These are phyloP conservation scores for Sebastolobus altivelis DNA, from an alignment of 2,797 vertebrate species.

Conservation along the genomic window DNA sequence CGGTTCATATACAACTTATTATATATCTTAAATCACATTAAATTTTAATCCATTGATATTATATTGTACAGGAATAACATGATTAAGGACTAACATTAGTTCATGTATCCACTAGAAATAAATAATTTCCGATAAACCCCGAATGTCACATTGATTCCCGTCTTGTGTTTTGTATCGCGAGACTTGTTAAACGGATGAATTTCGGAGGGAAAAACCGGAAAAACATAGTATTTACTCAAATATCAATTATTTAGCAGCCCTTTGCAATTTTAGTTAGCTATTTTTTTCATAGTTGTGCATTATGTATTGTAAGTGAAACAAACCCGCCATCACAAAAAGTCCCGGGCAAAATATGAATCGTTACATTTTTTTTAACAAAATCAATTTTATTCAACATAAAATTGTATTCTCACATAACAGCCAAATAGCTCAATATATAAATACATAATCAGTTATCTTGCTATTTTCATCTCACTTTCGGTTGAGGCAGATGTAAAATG, in stretches of 20 bases:
- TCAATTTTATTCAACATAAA: background rate
- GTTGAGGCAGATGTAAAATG: rapidly evolving
- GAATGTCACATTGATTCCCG: slow-evolving; percentile 12
- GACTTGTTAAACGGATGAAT: background rate
- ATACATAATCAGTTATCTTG: background rate
- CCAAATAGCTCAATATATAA: background rate
- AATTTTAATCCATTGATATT: background rate
- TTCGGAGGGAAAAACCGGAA: background rate
- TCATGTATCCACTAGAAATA: rapidly evolving
- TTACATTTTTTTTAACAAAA: background rate
- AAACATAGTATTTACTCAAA: background rate
- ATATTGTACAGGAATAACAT: background rate
- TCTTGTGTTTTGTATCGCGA: slow-evolving; percentile 30
- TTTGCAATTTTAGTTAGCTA: background rate
- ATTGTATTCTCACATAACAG: background rate
- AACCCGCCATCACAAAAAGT: background rate
- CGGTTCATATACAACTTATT: background rate
- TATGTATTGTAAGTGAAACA: background rate
- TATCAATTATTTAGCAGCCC: background rate
- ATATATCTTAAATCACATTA: background rate
- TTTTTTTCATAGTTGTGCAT: background rate
- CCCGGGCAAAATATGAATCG: rapidly evolving
- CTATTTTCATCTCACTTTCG: slow-evolving; percentile 20
- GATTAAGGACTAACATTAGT: background rate
- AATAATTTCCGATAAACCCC: rapidly evolving